Evolutionary conservation across 2,113 vertebrate species (phyloP), one percentile per base, ranked within the genome.

Genomic region (Bambusicola thoracicus): DNA sequence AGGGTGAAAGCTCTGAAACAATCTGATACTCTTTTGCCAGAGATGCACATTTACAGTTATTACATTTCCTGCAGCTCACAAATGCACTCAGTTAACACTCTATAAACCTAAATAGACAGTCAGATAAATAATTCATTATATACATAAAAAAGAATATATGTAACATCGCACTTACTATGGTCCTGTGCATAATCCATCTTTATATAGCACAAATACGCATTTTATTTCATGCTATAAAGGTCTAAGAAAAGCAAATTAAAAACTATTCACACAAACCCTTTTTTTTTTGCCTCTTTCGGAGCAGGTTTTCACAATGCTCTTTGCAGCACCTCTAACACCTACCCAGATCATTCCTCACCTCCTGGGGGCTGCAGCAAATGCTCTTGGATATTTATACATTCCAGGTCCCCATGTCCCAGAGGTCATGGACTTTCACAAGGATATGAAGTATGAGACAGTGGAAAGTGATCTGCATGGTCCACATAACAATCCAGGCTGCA

Each of bases 361-460:
- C 30, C 25, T 5, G 4, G 3, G 11, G 4, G 3, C 27, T 83
- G 19, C 21, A 18, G 32, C 0, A 0, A 67, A 58, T 51, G 11
- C 2, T 55, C 13, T 17, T 0, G 13, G n/a, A 18, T 40, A 40
- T 20, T 55, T 67, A 55, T 15, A 53, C 5, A 17, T 10, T 10
- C 51, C 0, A 0, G 53, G 79, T 15, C 38, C n/a, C 25, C 27
- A 14, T 69, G 13, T 41, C 32, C n/a, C 70, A 58, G 2, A 10
- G 21, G 29, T 34, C 55, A 34, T 3, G 80, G 49, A 16, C 5
- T 77, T 96, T 51, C 49, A 46, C 36, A 56, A 80, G 76, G 29
- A 11, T 12, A 7, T 20, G 75, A 80, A 74, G 19, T 61, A 21
- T 13, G 29, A 14, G 17, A 70, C 34, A 55, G 4, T 38, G 62